A percentile compares a stretch with the other conserved stretches of the same genome.
phyloP scores from a whole-genome alignment of 2,888 invertebrate species.

The Cephus runcator region DNA sequence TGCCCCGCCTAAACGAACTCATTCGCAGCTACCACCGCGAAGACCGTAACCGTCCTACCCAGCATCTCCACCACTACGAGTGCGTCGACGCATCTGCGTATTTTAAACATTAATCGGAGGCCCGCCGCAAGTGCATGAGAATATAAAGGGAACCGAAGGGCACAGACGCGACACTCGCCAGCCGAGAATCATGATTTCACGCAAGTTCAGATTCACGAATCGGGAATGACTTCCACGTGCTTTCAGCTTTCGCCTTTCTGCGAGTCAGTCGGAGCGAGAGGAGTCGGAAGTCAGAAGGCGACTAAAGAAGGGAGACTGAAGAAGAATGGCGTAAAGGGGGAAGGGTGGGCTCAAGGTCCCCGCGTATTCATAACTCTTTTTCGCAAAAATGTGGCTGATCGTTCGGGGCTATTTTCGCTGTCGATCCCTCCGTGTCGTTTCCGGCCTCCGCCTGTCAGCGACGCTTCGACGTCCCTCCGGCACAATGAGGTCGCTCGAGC shows the following conservation, averaged over 20 bases:
- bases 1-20: conserved; percentile 27
- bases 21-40: conserved; percentile 17
- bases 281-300: not conserved
- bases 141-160: not conserved
- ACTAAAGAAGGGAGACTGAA: too few relatives aligned
- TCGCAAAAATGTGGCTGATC: conserved; percentile 41
- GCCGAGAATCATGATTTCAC: too few relatives aligned
- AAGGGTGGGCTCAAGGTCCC: not conserved
- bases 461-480: conserved; percentile 27
- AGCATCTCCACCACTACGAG: conserved; percentile 19
- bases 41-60: conserved; percentile 21
- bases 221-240: not conserved
- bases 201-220: not conserved
- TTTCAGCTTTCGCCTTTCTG: not conserved
- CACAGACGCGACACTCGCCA: too few relatives aligned
- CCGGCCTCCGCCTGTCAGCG: conserved; percentile 28
- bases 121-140: not conserved
- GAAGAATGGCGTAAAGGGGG: too few relatives aligned
- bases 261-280: not conserved
- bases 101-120: conserved; percentile 56
- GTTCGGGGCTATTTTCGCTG: conserved; percentile 28
- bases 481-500: conserved; percentile 52
- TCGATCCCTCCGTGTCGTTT: conserved; percentile 21
- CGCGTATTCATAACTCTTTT: conserved; percentile 47
- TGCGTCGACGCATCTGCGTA: conserved; percentile 31